Conservation (phyloP, 2,888 invertebrate species). For the Limenitis camilla region DNA sequence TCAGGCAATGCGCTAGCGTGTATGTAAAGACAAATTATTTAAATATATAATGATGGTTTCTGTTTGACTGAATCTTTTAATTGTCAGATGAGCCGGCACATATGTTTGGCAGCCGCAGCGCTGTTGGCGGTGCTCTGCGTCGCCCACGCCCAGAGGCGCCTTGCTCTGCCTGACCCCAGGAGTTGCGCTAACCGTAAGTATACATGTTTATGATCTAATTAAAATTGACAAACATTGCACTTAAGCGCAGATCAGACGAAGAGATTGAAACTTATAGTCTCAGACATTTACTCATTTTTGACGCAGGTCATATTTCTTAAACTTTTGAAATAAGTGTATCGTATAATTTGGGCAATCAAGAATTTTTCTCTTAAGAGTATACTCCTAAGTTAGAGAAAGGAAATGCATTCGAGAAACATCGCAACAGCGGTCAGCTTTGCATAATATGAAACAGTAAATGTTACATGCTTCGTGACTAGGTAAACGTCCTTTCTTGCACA, state of each 20-base stretch:
- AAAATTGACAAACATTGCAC: too few relatives aligned
- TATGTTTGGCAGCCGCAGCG: constrained; percentile 51
- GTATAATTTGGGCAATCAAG: too few relatives aligned
- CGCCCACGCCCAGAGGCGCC: constrained; percentile 86
- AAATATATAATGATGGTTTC: background rate
- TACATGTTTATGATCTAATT: background rate
- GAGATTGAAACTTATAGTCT: too few relatives aligned
- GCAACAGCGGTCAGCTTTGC: background rate
- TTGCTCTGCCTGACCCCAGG: constrained; percentile 90
- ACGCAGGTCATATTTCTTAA: too few relatives aligned
- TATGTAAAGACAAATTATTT: too few relatives aligned
- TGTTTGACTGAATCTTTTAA: constrained; percentile 2
- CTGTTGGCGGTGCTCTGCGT: constrained; percentile 77
- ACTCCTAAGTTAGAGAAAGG: background rate
- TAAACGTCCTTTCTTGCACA: constrained; percentile 24
- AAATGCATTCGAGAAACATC: background rate
- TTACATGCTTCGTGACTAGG: constrained; percentile 5
- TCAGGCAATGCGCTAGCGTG: too few relatives aligned
- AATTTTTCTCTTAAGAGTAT: too few relatives aligned
- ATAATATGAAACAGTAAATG: constrained; percentile 1
- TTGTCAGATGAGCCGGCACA: constrained; percentile 63
- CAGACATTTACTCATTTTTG: too few relatives aligned
- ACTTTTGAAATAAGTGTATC: too few relatives aligned
- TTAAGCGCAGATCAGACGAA: too few relatives aligned
- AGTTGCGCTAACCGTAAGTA: constrained; percentile 92